phyloP scores from a whole-genome alignment of 2,888 invertebrate species.

The Tetrapedia diversipes region DNA sequence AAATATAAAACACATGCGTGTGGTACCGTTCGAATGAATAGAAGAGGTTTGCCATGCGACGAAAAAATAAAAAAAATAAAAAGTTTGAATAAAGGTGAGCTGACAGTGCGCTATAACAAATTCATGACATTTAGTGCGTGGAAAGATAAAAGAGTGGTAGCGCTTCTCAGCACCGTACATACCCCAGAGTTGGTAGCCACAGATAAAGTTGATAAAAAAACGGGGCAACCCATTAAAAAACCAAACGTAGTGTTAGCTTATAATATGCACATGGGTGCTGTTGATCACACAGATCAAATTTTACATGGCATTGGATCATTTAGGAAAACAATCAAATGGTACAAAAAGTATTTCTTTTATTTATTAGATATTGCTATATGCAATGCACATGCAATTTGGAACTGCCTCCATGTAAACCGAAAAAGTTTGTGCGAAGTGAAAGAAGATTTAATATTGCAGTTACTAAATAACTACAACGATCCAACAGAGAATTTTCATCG shows the following conservation, averaged over 20 bases:
- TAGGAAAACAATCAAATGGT: constrained; percentile 26
- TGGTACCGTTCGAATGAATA: constrained; percentile 35
- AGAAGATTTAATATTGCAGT: constrained; percentile 3
- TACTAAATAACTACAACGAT: constrained; percentile 16
- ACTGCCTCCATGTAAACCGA: constrained; percentile 23
- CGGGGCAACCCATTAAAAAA: constrained; percentile 21
- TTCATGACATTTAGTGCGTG: constrained; percentile 25
- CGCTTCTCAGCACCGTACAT: constrained; percentile 38
- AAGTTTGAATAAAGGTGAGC: constrained; percentile 26
- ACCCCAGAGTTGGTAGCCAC: constrained; percentile 20
- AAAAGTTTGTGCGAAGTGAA: not conserved
- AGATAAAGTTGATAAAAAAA: constrained; percentile 31
- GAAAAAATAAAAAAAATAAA: constrained; percentile 32
- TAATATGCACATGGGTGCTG: constrained; percentile 42
- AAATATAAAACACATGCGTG: constrained; percentile 29
- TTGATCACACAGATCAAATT: constrained; percentile 32
- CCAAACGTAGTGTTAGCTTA: constrained; percentile 39
- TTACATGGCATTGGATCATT: constrained; percentile 13
- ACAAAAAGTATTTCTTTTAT: constrained; percentile 29
- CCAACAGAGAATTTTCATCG: constrained; percentile 11
- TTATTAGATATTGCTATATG: constrained; percentile 28
- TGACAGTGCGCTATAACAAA: constrained; percentile 31
- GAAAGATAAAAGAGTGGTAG: no score
- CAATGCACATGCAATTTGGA: constrained; percentile 27
- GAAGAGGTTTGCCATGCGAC: constrained; percentile 38